Base-by-base conservation (phyloP, 2,888 invertebrate genomes). In the Choristoneura rosaceana region DNA sequence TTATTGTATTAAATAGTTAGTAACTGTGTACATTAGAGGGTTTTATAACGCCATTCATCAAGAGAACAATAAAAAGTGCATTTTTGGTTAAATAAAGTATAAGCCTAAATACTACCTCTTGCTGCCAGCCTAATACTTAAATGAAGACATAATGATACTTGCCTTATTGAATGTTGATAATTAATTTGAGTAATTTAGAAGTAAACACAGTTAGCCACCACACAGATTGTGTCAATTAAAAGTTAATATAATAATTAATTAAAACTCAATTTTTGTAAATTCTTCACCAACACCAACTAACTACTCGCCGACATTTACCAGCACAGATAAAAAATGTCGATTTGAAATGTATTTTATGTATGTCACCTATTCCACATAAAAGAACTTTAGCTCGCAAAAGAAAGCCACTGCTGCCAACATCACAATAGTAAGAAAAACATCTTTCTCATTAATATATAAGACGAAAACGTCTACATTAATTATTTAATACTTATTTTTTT, bases 101-200 rank as follows among this genome's bases (percentile, higher is more conserved):
- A 61, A 41, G n/a, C 50, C 15, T 38, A 55, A 50, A 12, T 55
- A 68, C 10, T 45, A 52, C 38, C 41, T 50, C 25, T 25, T 50
- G 34, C 14, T 59, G 59, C 50, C 69, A 69, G 60, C 59, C 14
- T 52, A 63, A 50, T 62, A 50, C 25, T 63, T 47, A 41, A 52
- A 60, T 59, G 17, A 41, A 41, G 43, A 64, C 34, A 45, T 69
- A 47, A 41, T 25, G 38, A 59, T 63, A 59, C 73, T 73, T 69
- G 59, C 73, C 73, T 73, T 73, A 15, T 33, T 45, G 8, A 15
- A 12, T 38, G 41, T 47, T 14, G 15, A 52, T 64, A 33, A 43
- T n/a, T 15, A 52, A 25, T 25, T 25, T 25, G 52, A 65, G 41
- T 10, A 0, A 33, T 60, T 43, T 33, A 33, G 14, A 63, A 47